Evolutionary conservation across 1,140 invertebrate species (phyloP), one percentile per base, ranked within the genome.

Genomic region (Drosophila takahashii): DNA sequence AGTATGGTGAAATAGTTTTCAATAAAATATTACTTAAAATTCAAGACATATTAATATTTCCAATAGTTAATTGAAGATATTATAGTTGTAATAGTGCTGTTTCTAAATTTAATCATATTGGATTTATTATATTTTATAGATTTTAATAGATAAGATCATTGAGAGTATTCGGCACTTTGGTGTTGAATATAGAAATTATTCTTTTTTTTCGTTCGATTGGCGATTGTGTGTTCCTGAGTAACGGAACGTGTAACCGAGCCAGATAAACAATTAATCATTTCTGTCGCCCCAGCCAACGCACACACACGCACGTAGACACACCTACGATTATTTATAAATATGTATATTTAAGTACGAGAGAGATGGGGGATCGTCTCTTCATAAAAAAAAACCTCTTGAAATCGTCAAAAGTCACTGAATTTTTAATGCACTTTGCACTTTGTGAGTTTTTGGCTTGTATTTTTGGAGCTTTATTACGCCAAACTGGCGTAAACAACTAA

Each of bases 261-360:
- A 70, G 64, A 70, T 70, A 70, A 70, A 47, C 51, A 70, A 70
- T 48, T 70, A 70, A 70, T 70, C 60, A 65, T 18, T 67, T 65
- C 36, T 64, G 36, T 48, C 58, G 34, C 26, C n/a, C 44, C 13
- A 15, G 34, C 44, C 4, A 29, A 61, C 45, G 22, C 18, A 53
- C 16, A 26, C 50, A 15, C 32, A 32, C 9, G 16, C 22, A 18
- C 4, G 0, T 8, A 1, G 26, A 15, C 36, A 61, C 26, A 58
- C 16, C 37, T 11, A 61, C 5, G 39, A 16, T 4, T 11, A 37
- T 16, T 16, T 9, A 32, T 9, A 2, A 8, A 16, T 6, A 39
- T 7, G 11, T 9, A 6, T 26, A 9, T 11, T 11, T 34, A 15
- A 8, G 29, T 13, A 3, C 1, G 0, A 51, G 16, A 51, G 48